Percentiles rank a stretch among this genome's conserved stretches.
phyloP scores from a whole-genome alignment of 1,140 invertebrate genomes.

The Heliconius hermathena region DNA sequence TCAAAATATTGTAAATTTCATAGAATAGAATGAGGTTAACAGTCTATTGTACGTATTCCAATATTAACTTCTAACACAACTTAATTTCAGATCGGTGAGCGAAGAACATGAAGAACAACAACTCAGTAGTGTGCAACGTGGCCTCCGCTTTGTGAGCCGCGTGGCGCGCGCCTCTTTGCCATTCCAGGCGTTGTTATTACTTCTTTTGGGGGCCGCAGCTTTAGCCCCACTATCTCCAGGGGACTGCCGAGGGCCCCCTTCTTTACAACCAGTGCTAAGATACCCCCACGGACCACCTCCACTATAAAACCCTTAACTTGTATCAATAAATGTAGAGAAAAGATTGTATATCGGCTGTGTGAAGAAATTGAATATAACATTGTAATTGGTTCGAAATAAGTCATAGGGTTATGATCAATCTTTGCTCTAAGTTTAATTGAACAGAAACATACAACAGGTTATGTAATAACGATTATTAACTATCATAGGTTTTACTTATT shows the following conservation, averaged over 20 bases:
- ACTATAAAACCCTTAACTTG: constrained; percentile 81
- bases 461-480: neutral
- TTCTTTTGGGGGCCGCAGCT: constrained; percentile 93
- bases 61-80: neutral
- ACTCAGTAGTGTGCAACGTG: constrained; percentile 85
- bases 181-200: constrained; percentile 93
- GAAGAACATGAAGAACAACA: constrained; percentile 57
- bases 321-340: neutral
- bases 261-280: constrained; percentile 91
- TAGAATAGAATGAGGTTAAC: too few relatives aligned
- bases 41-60: too few relatives aligned
- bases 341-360: neutral
- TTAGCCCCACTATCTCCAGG: constrained; percentile 93
- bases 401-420: neutral
- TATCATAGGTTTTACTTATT: neutral
- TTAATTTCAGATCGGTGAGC: constrained; percentile 37
- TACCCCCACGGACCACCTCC: constrained; percentile 96
- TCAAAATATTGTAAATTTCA: too few relatives aligned
- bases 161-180: constrained; percentile 94
- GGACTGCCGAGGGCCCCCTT: constrained; percentile 91
- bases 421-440: neutral
- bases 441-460: neutral
- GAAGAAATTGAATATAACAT: neutral
- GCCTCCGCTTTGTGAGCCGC: constrained; percentile 91
- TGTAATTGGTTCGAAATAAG: constrained; percentile 2